A percentile compares a stretch with the other conserved stretches of the same genome.
These are phyloP conservation scores for Pseudomyrmex sp. DNA, from an alignment of 1,140 invertebrate species.

Conservation along the genomic window DNA sequence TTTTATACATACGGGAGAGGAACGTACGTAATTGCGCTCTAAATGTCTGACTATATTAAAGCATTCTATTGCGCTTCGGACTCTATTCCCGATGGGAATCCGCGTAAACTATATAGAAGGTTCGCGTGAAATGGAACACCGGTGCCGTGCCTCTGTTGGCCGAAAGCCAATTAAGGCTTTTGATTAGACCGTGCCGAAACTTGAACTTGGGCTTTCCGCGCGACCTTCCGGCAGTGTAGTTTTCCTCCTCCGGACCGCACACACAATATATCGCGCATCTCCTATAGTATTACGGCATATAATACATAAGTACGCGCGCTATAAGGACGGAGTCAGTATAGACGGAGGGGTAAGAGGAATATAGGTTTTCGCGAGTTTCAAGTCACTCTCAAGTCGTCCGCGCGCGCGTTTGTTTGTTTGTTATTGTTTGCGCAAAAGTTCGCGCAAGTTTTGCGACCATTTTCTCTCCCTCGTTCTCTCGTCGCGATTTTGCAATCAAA, in stretches of 20 bases:
- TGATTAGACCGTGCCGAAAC: conserved; percentile 67
- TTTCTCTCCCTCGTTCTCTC: neutral
- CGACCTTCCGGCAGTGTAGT: conserved; percentile 59
- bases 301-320: neutral
- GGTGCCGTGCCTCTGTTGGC: conserved; percentile 55
- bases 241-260: conserved; percentile 21
- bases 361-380: conserved; percentile 44
- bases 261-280: conserved; percentile 50
- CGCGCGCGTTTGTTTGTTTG: neutral
- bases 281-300: neutral
- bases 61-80: conserved; percentile 14
- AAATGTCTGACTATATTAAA: conserved; percentile 42
- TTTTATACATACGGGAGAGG: no score
- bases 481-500: conserved; percentile 17
- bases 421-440: conserved; percentile 18
- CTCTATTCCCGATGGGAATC: conserved; percentile 15
- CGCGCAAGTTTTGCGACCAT: neutral
- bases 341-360: neutral
- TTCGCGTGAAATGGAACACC: conserved; percentile 50
- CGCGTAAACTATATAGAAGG: conserved; percentile 41
- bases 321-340: conserved; percentile 45
- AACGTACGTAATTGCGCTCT: neutral
- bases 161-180: conserved; percentile 73
- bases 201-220: conserved; percentile 56
- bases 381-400: neutral